Conservation (phyloP, 2,888 invertebrate genomes). For the Limenitis arthemis region DNA sequence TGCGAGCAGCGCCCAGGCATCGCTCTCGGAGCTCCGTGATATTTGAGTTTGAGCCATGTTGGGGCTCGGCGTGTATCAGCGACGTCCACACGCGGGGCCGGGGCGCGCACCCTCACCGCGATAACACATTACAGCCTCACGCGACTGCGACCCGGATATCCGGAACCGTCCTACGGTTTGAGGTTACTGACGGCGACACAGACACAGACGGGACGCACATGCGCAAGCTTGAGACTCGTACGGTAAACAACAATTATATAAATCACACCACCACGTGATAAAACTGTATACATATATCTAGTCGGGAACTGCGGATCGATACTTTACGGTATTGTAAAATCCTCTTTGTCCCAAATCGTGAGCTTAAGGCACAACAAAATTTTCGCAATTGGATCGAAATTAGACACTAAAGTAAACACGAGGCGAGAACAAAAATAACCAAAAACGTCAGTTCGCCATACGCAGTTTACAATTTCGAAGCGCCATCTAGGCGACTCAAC, state of each 20-base stretch:
- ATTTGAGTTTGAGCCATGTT: conserved; percentile 76
- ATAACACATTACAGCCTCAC: conserved; percentile 60
- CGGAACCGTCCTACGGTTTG: conserved; percentile 68
- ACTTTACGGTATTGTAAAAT: conserved; percentile 41
- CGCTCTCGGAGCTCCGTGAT: conserved; percentile 85
- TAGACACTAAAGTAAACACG: conserved; percentile 73
- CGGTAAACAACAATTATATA: conserved; percentile 74
- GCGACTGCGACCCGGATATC: conserved; percentile 64
- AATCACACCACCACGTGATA: conserved; percentile 74
- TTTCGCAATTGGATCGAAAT: conserved; percentile 66
- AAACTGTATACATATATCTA: conserved; percentile 69
- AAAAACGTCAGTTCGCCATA: conserved; percentile 71
- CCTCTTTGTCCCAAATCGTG: conserved; percentile 46
- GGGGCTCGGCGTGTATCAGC: conserved; percentile 53
- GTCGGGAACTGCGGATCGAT: conserved; percentile 63
- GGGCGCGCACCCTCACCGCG: conserved; percentile 56
- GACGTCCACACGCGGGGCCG: conserved; percentile 61
- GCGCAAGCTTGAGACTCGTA: conserved; percentile 71
- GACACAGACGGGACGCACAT: conserved; percentile 68
- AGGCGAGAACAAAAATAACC: conserved; percentile 73
- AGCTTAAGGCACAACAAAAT: conserved; percentile 58
- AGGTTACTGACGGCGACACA: conserved; percentile 68
- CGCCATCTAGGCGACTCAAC: conserved; percentile 64
- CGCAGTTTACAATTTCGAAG: conserved; percentile 67
- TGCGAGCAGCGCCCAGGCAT: conserved; percentile 92